These are phyloP conservation scores for Corythoichthys intestinalis DNA, from an alignment of 2,113 vertebrate species.

Conservation along the genomic window DNA sequence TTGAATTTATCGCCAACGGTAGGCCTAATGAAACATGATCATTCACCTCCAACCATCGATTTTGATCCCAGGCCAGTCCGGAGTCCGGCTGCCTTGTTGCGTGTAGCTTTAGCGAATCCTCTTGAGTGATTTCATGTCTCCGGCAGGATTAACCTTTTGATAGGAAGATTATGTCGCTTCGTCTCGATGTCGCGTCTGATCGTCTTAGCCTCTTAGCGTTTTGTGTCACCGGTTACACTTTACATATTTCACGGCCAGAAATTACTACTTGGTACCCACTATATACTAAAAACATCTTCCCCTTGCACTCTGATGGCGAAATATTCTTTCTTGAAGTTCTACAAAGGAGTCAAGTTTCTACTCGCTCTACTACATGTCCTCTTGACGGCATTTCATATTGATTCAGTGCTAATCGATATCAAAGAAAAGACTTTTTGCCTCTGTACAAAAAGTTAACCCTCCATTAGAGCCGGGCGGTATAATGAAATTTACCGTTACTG, in stretches of 20 bases:
- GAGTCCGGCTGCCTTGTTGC: not conserved
- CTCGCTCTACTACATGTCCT: not conserved
- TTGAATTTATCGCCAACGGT: no score
- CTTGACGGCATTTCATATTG: not conserved
- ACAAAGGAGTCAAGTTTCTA: not conserved
- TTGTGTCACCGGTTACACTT: no score
- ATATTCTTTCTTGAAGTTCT: not conserved
- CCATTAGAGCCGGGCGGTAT: no score
- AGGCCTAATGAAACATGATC: not conserved
- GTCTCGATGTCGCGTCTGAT: not conserved
- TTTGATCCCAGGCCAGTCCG: not conserved
- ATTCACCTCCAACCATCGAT: not conserved
- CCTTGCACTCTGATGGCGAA: no score
- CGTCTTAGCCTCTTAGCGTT: not conserved
- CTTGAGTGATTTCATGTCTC: constrained; percentile 3
- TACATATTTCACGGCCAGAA: no score
- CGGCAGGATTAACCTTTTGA: constrained; percentile 2
- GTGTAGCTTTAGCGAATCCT: constrained; percentile 1
- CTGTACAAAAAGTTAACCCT: not conserved
- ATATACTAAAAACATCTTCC: no score
- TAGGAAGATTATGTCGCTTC: constrained; percentile 2
- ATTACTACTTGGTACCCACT: no score
- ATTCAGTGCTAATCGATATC: not conserved
- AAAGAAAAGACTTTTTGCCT: not conserved
- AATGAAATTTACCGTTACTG: no score